Evolutionary conservation across 2,797 vertebrate genomes (phyloP).

Genomic region (Acanthornis magna): DNA sequence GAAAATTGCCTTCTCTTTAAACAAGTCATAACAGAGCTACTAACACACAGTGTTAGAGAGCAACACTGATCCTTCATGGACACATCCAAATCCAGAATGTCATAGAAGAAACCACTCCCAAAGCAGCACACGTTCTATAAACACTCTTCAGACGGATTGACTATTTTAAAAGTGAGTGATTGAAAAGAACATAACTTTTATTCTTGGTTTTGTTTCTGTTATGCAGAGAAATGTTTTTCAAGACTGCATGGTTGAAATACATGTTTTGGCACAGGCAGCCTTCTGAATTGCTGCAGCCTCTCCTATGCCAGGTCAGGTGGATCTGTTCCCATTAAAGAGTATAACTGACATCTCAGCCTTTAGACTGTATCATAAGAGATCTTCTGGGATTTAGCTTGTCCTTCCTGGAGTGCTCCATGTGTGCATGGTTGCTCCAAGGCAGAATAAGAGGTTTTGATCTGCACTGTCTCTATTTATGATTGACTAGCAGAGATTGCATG

Average conservation of each 20-base stretch:
- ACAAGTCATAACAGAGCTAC: background rate
- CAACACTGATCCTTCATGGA: background rate
- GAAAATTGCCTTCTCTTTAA: background rate
- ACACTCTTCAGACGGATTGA: background rate
- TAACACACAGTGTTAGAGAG: background rate
- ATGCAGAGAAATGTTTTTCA: background rate
- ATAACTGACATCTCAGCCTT: background rate
- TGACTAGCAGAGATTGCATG: slow-evolving; percentile 36
- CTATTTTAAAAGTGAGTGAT: background rate
- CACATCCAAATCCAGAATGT: background rate
- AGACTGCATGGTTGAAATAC: background rate
- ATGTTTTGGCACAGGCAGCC: background rate
- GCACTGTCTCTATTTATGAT: slow-evolving; percentile 54
- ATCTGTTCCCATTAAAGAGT: background rate
- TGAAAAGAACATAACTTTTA: background rate
- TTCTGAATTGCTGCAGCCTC: background rate
- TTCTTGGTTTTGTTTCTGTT: background rate
- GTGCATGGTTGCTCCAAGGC: background rate
- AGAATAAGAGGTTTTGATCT: slow-evolving; percentile 37
- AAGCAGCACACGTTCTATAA: background rate
- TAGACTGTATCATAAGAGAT: slow-evolving; percentile 25
- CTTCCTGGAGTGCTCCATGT: background rate
- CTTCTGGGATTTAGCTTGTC: slow-evolving; percentile 34
- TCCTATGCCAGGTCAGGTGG: background rate
- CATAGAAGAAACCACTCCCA: background rate